A percentile compares a stretch with the other conserved stretches of the same genome.
Conservation (phyloP, 2,113 vertebrate species). For the Hypocryptadius cinnamomeus region DNA sequence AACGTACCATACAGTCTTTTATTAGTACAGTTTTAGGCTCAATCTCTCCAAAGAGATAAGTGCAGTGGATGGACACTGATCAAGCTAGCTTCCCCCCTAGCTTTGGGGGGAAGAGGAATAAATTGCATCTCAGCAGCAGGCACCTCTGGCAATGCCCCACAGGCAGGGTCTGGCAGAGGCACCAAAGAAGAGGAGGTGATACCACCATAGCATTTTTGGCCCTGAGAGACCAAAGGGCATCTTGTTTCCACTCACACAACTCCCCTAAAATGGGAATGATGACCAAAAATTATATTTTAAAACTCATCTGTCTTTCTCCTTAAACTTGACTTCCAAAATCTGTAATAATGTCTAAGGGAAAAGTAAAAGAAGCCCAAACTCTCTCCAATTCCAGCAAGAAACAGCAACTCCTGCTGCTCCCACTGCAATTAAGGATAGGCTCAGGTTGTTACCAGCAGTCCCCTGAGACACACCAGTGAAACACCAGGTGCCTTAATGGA, state of each 20-base stretch:
- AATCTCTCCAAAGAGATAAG: background rate
- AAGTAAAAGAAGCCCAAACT: background rate
- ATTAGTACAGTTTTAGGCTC: background rate
- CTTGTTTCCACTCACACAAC: background rate
- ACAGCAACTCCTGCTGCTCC: background rate
- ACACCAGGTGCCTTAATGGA: background rate
- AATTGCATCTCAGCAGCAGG: background rate
- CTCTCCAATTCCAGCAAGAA: background rate
- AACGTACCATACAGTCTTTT: background rate
- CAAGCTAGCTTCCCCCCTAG: too few species aligned
- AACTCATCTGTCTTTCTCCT: background rate
- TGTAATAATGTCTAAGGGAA: background rate
- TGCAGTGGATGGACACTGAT: background rate
- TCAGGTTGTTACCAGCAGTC: background rate
- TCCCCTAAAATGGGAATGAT: background rate
- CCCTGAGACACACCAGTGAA: background rate
- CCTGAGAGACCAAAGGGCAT: background rate
- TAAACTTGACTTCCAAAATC: background rate
- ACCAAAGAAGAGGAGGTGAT: background rate
- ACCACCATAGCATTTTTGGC: fast-evolving
- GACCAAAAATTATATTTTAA: background rate
- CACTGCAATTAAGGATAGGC: background rate
- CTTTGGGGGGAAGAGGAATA: background rate
- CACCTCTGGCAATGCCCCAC: background rate
- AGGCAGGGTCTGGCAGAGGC: background rate